phyloP scores from a whole-genome alignment of 2,888 invertebrate species.

The Agonopterix heracliana region DNA sequence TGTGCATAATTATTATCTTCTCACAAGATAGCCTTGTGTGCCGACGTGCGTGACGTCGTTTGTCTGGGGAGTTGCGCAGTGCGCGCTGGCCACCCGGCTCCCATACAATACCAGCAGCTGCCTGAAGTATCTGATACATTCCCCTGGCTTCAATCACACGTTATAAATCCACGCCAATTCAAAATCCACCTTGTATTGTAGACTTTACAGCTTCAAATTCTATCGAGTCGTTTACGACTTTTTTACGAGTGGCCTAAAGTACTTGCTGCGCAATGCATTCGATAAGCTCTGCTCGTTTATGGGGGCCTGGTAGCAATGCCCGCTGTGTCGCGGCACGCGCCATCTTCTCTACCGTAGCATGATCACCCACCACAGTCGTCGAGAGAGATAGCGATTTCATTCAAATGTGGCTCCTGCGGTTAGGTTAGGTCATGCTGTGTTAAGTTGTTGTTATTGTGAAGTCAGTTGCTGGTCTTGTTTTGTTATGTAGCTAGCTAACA shows the following conservation, averaged over 20 bases:
- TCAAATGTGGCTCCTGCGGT: no score
- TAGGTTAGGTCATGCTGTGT: no score
- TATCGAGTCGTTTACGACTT: conserved; percentile 4
- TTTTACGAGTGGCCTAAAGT: conserved; percentile 1
- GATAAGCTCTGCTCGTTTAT: conserved; percentile 25
- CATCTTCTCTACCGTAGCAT: conserved; percentile 41
- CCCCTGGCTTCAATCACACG: conserved; percentile 22
- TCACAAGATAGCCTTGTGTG: conserved; percentile 33
- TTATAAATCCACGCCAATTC: conserved; percentile 17
- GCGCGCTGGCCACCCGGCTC: conserved; percentile 67
- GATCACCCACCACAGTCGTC: neutral
- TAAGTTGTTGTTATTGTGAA: no score
- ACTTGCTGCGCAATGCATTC: conserved; percentile 11
- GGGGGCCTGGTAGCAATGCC: conserved; percentile 53
- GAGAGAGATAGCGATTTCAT: neutral
- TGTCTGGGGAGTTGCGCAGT: conserved; percentile 74
- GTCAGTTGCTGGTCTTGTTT: no score
- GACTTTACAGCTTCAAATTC: conserved; percentile 16
- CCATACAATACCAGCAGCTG: conserved; percentile 41
- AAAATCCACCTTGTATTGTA: conserved; percentile 15
- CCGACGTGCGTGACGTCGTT: conserved; percentile 53
- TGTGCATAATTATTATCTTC: conserved; percentile 16
- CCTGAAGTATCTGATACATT: conserved; percentile 29
- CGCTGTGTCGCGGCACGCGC: conserved; percentile 68
- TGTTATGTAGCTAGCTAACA: no score